Base-by-base conservation (phyloP, 2,888 invertebrate species). In the Dasysyrphus tricinctus region DNA sequence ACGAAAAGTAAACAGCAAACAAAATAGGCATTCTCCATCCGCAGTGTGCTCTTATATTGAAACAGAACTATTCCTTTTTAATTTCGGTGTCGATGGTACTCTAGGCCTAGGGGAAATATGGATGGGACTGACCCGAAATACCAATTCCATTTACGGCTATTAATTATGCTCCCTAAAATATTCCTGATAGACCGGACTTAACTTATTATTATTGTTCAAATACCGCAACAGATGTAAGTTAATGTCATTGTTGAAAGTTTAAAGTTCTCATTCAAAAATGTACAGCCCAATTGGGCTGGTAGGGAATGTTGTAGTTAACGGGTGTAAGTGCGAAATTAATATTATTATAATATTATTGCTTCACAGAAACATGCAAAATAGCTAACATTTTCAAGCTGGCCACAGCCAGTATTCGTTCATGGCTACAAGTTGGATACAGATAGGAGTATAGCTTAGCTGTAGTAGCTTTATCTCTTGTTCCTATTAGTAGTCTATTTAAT, bases 131-230 rank as follows among this genome's bases (percentile, higher is more conserved):
- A 34, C 57, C 34, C n/a, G 6, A 57, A 34, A 57, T 14, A 29
- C 63, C 42, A 44, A 78, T 37, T 12, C 47, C 79, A 56, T 78
- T 70, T 34, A n/a, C 61, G 42, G 69, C 49, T 63, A 39, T 61
- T 56, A 54, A 54, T 29, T 32, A 54, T 29, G 29, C 32, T 47
- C 74, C 57, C 67, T 34, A 59, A 72, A 59, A 67, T 51, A 44
- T 16, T 42, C 19, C 34, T 65, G 75, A 12, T 39, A 56, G 16
- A 59, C 39, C 59, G 9, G 37, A 19, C 19, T 19, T 34, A 37
- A 57, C n/a, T 84, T 79, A 79, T 79, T 75, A 79, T 84, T 79
- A 79, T 79, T 75, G 79, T 32, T 32, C 70, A 84, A 75, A 78
- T 69, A 63, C 83, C 49, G 12, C 32, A 65, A 44, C 63, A 47